phyloP scores from a whole-genome alignment of 2,888 invertebrate species.

The Onchidella celtica region DNA sequence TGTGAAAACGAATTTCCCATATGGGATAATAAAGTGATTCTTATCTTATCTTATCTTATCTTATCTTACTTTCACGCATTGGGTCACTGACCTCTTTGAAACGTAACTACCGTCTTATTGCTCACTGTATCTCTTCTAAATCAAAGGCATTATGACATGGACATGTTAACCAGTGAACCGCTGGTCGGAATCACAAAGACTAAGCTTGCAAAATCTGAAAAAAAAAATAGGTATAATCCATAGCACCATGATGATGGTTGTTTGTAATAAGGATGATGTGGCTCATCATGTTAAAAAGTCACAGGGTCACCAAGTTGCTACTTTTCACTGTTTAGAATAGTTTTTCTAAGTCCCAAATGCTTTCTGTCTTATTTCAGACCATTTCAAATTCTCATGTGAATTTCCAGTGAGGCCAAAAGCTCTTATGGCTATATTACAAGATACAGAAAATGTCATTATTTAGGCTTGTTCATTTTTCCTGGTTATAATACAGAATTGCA shows the following conservation, averaged over 20 bases:
- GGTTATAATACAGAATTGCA: not conserved
- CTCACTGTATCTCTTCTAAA: no score
- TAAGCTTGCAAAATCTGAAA: no score
- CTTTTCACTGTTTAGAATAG: not conserved
- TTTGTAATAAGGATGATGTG: not conserved
- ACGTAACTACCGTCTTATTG: no score
- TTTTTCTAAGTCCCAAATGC: not conserved
- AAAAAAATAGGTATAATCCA: not conserved
- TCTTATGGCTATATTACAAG: not conserved
- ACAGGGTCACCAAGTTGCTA: not conserved
- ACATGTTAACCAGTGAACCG: no score
- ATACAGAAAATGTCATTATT: not conserved
- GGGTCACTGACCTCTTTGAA: no score
- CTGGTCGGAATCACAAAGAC: no score
- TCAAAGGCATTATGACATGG: no score
- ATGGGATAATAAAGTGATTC: no score
- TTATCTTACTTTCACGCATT: no score
- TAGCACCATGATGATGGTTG: not conserved
- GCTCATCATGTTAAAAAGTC: not conserved
- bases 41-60: no score
- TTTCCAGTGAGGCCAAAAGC: not conserved
- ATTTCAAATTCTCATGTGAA: not conserved
- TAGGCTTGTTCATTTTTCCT: not conserved
- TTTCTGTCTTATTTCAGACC: not conserved
- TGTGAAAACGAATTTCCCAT: no score